Evolutionary conservation across 1,140 invertebrate species (phyloP), one percentile per base, ranked within the genome.

Genomic region (Halesus radiatus): DNA sequence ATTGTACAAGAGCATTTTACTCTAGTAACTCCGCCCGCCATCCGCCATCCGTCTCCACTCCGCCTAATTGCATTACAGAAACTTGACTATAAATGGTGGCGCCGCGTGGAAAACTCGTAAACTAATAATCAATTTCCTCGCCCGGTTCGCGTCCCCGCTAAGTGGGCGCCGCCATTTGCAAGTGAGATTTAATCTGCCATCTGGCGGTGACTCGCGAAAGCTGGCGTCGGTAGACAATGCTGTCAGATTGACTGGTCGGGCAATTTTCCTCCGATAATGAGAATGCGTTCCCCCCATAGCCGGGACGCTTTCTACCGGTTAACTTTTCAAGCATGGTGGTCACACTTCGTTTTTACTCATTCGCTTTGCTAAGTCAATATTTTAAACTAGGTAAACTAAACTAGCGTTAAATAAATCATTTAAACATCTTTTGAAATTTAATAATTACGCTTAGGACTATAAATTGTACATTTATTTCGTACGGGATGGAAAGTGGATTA

Each of bases 61-160:
- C 70, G 62, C 50, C 72, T 82, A 82, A 82, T 82, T 82, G 81
- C 81, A 82, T 82, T 82, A 82, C 18, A 54, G 64, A 82, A 82
- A 82, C 81, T 82, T 79, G 32, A 76, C 22, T 60, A 60, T 74
- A 58, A 52, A 74, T 23, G 70, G 50, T 74, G 18, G 74, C 62
- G 77, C 78, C 73, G 60, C 77, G 18, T 37, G 75, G 54, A 77
- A 50, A 37, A 77, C 75, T 64, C 78, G 64, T 79, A 72, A 76
- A 76, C 77, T 82, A 82, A 82, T 82, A 79, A 82, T 82, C 78
- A 82, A 79, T 82, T 81, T 79, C 60, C 62, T 22, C 68, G 45
- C 68, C 68, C 45, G 74, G 74, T 76, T 76, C 74, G 74, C 23
- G 74, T 76, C 74, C 56, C 54, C 23, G 56, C 54, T 76, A 60